Evolutionary conservation across 2,888 invertebrate genomes (phyloP).

Genomic region (Craniophora ligustri): DNA sequence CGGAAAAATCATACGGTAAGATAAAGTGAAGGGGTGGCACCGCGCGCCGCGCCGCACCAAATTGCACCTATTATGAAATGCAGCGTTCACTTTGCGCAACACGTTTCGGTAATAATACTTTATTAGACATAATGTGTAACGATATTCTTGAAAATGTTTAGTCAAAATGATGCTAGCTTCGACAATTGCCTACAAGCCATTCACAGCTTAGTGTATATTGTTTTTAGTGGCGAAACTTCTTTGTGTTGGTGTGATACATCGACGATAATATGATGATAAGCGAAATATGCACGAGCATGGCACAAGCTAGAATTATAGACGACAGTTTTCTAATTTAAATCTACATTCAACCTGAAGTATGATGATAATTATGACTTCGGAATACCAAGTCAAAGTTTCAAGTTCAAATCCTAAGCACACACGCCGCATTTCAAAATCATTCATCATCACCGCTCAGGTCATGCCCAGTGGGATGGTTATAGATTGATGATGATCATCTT

Average conservation of each 20-base stretch:
- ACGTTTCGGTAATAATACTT: constrained; percentile 45
- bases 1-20: constrained; percentile 43
- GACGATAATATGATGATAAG: too few species aligned
- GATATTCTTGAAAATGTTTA: constrained; percentile 31
- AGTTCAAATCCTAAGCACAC: too few species aligned
- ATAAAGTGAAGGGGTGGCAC: constrained; percentile 42
- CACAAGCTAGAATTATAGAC: too few species aligned
- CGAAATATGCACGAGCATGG: too few species aligned
- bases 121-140: constrained; percentile 41
- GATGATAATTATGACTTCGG: too few species aligned
- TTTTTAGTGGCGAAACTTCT: not conserved
- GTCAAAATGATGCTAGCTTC: constrained; percentile 5
- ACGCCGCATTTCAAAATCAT: too few species aligned
- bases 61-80: constrained; percentile 50
- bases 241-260: not conserved
- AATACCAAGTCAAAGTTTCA: too few species aligned
- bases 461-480: too few species aligned
- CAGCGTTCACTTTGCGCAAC: constrained; percentile 43
- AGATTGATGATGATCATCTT: too few species aligned
- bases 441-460: too few species aligned
- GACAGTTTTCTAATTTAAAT: too few species aligned
- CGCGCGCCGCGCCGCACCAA: constrained; percentile 30
- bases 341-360: too few species aligned
- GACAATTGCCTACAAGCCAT: constrained; percentile 5
- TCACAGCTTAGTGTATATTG: constrained; percentile 9